Conservation (phyloP, 2,888 invertebrate genomes). For the Sturmia bella region DNA sequence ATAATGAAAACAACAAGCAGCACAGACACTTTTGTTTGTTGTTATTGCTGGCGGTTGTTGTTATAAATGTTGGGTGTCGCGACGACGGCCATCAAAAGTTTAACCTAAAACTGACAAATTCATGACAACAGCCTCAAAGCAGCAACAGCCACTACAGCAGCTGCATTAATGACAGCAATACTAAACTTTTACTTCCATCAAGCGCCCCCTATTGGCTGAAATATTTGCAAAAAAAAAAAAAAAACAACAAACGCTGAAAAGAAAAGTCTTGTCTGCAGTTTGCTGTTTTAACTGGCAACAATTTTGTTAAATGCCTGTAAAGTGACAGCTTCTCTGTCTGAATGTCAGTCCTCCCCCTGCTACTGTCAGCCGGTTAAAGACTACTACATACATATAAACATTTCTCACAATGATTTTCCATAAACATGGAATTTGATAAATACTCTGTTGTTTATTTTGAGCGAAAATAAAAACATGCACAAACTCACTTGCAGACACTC, state of each 20-base stretch:
- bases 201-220: slow-evolving; percentile 67
- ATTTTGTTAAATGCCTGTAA: slow-evolving; percentile 63
- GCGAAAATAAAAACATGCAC: slow-evolving; percentile 21
- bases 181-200: slow-evolving; percentile 50
- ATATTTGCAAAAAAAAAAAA: slow-evolving; percentile 15
- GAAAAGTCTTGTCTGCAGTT: slow-evolving; percentile 28
- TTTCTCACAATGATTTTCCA: slow-evolving; percentile 55
- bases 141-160: slow-evolving; percentile 18
- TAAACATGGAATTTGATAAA: slow-evolving; percentile 66
- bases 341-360: slow-evolving; percentile 35
- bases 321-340: slow-evolving; percentile 59
- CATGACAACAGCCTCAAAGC: slow-evolving; percentile 69
- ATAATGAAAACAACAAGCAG: slow-evolving; percentile 11
- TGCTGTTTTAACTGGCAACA: slow-evolving; percentile 48
- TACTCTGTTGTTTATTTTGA: slow-evolving; percentile 58
- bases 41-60: slow-evolving; percentile 27
- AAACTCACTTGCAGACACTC: neutral
- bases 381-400: slow-evolving; percentile 27
- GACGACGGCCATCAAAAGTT: slow-evolving; percentile 72
- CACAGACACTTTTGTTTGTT: slow-evolving; percentile 48
- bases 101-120: slow-evolving; percentile 74
- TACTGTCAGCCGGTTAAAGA: slow-evolving; percentile 1
- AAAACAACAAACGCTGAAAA: slow-evolving; percentile 15
- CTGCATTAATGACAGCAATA: slow-evolving; percentile 62
- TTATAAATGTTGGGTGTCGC: slow-evolving; percentile 60